Base-by-base conservation (phyloP, 2,888 invertebrate genomes). In the Brassicogethes aeneus region DNA sequence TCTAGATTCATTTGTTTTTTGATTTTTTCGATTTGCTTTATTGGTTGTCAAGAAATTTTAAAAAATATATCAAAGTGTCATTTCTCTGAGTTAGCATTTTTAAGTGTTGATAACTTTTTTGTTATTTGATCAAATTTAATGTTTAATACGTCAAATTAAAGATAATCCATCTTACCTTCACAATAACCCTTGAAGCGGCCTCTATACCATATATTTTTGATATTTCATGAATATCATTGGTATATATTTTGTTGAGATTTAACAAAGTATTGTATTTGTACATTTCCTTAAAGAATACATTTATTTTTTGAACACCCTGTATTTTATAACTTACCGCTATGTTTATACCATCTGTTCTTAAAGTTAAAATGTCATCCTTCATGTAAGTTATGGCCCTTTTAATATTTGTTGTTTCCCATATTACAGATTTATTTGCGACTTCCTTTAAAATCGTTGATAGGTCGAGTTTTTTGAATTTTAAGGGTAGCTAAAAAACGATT, bases 311-410 rank as follows among this genome's bases (percentile, higher is more conserved):
- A 23, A 23, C 23, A 7, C 5, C 10, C 10, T 23, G 23, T 10
- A 23, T 23, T 23, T 23, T 23, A 23, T 36, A 12, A 57, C 66
- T 66, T 64, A 79, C 80, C 37, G 79, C 71, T 40, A 97, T 82
- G 61, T 97, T 97, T 37, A 96, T 85, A 2, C 97, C 99, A 60
- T 99, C 97, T 0, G 97, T 97, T 68, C 90, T 89, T 1, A 99
- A 71, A 46, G 80, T 75, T 1, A 82, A 66, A 13, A 55, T 68
- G 14, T 76, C 70, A 36, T 77, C 73, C 55, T 82, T 81, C 57
- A 75, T 74, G 46, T 83, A 84, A 1, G 88, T 82, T 40, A 96
- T 88, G 0, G 93, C 92, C 42, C 88, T 76, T 55, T 80, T 87
- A 43, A 97, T 91, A 32, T 80, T 74, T 1, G 80, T 77, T 1